Evolutionary conservation across 2,797 vertebrate species (phyloP), one percentile per base, ranked within the genome.

Genomic region (Dromococcyx pavoninus): DNA sequence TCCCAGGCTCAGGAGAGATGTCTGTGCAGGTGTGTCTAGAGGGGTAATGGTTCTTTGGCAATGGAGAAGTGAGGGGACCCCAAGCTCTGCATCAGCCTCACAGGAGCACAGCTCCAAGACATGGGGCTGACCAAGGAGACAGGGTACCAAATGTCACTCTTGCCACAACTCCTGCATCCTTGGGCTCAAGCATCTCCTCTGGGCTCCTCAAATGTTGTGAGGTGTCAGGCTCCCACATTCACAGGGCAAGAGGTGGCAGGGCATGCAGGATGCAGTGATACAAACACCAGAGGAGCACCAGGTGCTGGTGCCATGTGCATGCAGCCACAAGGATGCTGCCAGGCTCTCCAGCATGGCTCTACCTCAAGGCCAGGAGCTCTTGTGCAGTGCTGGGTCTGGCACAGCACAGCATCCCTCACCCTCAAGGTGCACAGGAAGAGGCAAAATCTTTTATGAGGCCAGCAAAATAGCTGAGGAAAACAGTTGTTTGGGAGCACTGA

Each of bases 71-170:
- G 30, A 12, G 25, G 32, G 30, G 8, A 27, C 5, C 24, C n/a
- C n/a, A 70, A 32, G 17, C 2, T 62, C 48, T 53, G 22, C 33
- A 19, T 23, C 10, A 78, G 27, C 10, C 4, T 56, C 53, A n/a
- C 54, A 39, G 33, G 16, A 77, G 5, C n/a, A 35, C 30, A 58
- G 33, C 8, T 41, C 17, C 1, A 2, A 61, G 43, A 12, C 43
- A n/a, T 9, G 0, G 0, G 25, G 6, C 43, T 74, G 72, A 19
- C 32, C n/a, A 53, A 77, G 51, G 22, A 91, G 21, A 14, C 1
- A 0, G 62, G 30, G 10, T 28, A 10, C 27, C 0, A 0, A n/a
- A 14, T 10, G 11, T 66, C 32, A 32, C 58, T 71, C 11, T 30
- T 75, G 60, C 27, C 74, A 73, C 56, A 67, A 23, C 14, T 84